Base-by-base conservation (phyloP, 2,113 vertebrate species). In the Actenoides lindsayi region DNA sequence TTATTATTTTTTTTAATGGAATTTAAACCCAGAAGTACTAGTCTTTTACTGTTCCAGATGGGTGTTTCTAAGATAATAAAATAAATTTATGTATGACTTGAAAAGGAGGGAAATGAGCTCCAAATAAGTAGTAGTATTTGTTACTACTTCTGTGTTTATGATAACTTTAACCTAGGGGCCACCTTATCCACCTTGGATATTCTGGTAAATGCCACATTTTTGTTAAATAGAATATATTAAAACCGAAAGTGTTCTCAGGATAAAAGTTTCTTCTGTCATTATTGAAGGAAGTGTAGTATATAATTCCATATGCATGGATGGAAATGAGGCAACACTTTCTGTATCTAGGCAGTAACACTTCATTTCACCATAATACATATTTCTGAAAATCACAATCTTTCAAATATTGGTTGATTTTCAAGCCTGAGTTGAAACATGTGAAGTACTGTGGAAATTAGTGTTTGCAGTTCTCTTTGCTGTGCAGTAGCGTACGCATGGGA, bases 371-470 rank as follows among this genome's bases (percentile, higher is more conserved):
- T 31, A 39, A 63, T 51, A 23, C 19, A 68, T 83, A 79, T 93
- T 84, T 53, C 37, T 83, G 83, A 83, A 92, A 92, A 70, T 83
- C n/a, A 1, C 33, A 59, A 41, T 86, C 80, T 86, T 94, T 57
- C 63, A 73, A 64, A 51, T 83, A 76, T 10, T 50, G 51, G 13
- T 87, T 64, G 71, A 13, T 77, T 69, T 84, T 93, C 59, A 65
- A 28, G 50, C 64, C 74, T 80, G 62, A 86, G 69, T 79, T 37
- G 68, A 95, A 96, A 83, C 54, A 68, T 39, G 48, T 75, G 88
- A 86, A 90, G 62, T 83, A 44, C 86, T 88, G 75, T 76, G 67
- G 85, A 92, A 92, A 86, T 93, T 68, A 73, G 48, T 79, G 79
- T 94, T 87, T 94, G 86, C 75, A 42, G 62, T 73, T 85, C 46